These are phyloP conservation scores for Acromyrmex echinatior DNA, from an alignment of 1,140 invertebrate species.

Conservation along the genomic window DNA sequence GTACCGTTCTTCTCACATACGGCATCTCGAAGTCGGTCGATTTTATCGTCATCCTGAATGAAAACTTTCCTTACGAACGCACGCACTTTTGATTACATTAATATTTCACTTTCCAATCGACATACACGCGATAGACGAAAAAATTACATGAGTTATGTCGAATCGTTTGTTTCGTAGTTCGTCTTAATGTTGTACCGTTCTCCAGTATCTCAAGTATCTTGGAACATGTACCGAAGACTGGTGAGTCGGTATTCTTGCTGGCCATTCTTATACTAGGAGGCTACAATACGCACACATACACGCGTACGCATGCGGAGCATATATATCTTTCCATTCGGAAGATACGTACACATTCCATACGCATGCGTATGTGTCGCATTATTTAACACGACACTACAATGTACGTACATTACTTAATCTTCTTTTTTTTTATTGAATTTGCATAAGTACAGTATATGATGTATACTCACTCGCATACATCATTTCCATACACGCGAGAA, in stretches of 20 bases:
- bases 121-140: background rate
- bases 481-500: background rate
- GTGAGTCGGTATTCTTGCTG: slow-evolving; percentile 74
- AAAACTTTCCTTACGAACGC: background rate
- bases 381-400: slow-evolving; percentile 7
- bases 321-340: background rate
- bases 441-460: background rate
- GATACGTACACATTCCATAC: background rate
- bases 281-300: background rate
- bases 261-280: slow-evolving; percentile 71
- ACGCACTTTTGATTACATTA: background rate
- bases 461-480: background rate
- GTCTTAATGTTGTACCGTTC: background rate
- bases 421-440: slow-evolving; percentile 11
- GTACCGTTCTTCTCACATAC: slow-evolving; percentile 56
- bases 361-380: background rate
- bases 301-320: background rate
- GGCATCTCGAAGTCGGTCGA: slow-evolving; percentile 34
- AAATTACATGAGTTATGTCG: background rate
- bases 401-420: background rate
- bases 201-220: slow-evolving; percentile 18
- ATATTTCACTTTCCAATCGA: background rate
- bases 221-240: slow-evolving; percentile 77
- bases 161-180: background rate
- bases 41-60: slow-evolving; percentile 60